These are phyloP conservation scores for Pygmarrhopalites habei DNA, from an alignment of 1,140 invertebrate species.

Conservation along the genomic window DNA sequence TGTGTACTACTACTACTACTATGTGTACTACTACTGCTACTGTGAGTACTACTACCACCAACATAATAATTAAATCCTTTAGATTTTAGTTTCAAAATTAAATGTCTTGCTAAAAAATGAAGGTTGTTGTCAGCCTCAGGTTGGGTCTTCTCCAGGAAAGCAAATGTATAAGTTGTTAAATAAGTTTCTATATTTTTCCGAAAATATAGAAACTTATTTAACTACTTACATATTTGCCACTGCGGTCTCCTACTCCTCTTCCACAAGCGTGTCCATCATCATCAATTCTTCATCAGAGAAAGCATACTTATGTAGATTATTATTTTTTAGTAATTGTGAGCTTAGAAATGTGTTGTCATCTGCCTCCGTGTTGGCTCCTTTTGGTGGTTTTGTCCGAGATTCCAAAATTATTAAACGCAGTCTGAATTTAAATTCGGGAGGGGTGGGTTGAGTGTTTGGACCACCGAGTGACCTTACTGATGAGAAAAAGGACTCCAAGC, in stretches of 20 bases:
- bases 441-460: conserved; percentile 34
- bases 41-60: too few species aligned
- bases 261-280: not conserved
- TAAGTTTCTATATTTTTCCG: too few species aligned
- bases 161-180: not conserved
- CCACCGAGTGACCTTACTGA: conserved; percentile 38
- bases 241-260: not conserved
- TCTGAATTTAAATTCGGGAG: conserved; percentile 40
- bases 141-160: too few species aligned
- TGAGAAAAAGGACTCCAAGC: conserved; percentile 42
- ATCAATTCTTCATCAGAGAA: not conserved
- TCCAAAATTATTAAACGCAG: conserved; percentile 39
- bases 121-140: too few species aligned
- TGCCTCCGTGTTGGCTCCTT: not conserved
- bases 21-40: too few species aligned
- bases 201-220: too few species aligned
- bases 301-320: too few species aligned
- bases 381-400: not conserved
- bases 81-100: too few species aligned
- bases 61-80: too few species aligned
- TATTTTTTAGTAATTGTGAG: not conserved
- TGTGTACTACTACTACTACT: too few species aligned
- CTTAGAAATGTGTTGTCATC: conserved; percentile 6
- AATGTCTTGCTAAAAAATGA: too few species aligned
- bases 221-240: not conserved